Evolutionary conservation across 2,113 vertebrate genomes (phyloP), one percentile per base, ranked within the genome.

Genomic region (Sigmodon hispidus): DNA sequence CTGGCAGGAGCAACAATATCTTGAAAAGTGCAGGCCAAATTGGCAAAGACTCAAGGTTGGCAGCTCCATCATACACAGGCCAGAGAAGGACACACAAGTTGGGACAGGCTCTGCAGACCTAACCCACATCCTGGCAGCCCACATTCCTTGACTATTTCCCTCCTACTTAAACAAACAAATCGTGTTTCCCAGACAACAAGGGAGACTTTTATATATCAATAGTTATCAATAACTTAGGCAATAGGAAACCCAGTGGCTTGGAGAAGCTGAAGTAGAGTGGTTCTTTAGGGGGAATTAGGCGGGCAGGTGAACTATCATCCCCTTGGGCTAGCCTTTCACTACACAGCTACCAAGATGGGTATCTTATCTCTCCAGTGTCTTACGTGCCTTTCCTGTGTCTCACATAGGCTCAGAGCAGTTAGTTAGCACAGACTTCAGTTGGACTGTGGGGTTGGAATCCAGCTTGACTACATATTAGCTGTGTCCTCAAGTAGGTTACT

Each of bases 111-210:
- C 70, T 50, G 15, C 31, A 43, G 36, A 31, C 15, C 75, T 55
- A 8, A 31, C 40, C 6, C 34, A 43, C n/a, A 80, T 75, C 9
- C 59, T 40, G 19, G 43, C 50, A 83, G 36, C 65, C n/a, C 36
- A 0, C 11, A 26, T 26, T 94, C 76, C 43, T 70, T 63, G 65
- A n/a, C 21, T 69, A 4, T 65, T 65, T 79, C 63, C 57, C 31
- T 83, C 48, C 24, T 94, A 16, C 26, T 63, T 69, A 96, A 91
- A 48, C 40, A 31, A 90, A 90, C 36, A 81, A 86, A 88, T 12
- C 22, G 0, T 13, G 22, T 81, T 88, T 76, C 81, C 61, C 26
- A 83, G 24, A 72, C 0, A 86, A 48, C 67, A 22, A 12, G 10
- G 3, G 40, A 1, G 24, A 43, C 29, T 69, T 50, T 50, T 87